phyloP scores from a whole-genome alignment of 2,797 vertebrate genomes.

The Eutrigla gurnardus region DNA sequence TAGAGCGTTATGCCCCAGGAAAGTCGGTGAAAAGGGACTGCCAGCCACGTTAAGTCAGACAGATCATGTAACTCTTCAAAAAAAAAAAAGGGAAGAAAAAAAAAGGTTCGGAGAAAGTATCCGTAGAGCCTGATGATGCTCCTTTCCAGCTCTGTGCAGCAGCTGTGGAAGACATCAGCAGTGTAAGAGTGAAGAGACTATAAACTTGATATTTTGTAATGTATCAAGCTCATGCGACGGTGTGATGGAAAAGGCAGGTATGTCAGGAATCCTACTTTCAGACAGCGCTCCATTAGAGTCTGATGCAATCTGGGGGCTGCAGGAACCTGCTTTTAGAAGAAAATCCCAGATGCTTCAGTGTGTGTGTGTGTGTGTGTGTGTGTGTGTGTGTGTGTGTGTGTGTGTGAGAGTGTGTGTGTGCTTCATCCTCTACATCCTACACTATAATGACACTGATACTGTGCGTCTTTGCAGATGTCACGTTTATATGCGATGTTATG shows the following conservation, averaged over 20 bases:
- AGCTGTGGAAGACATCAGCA: slow-evolving; percentile 76
- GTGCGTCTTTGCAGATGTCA: slow-evolving; percentile 66
- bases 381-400: slow-evolving; percentile 23
- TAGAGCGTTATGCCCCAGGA: slow-evolving; percentile 48
- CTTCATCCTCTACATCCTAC: slow-evolving; percentile 69
- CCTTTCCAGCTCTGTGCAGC: slow-evolving; percentile 42
- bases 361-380: slow-evolving; percentile 20
- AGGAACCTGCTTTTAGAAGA: slow-evolving; percentile 53
- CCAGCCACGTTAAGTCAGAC: slow-evolving; percentile 45
- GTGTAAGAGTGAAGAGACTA: slow-evolving; percentile 67
- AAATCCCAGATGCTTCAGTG: slow-evolving; percentile 71
- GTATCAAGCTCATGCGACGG: slow-evolving; percentile 70
- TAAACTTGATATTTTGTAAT: slow-evolving; percentile 78
- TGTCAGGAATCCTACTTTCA: slow-evolving; percentile 79
- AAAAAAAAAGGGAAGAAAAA: background rate
- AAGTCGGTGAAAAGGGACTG: slow-evolving; percentile 36
- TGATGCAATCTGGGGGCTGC: slow-evolving; percentile 69
- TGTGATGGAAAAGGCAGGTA: slow-evolving; percentile 83
- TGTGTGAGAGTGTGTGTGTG: slow-evolving; percentile 21
- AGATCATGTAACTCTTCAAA: slow-evolving; percentile 50
- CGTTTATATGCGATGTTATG: slow-evolving; percentile 64
- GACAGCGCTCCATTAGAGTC: slow-evolving; percentile 66
- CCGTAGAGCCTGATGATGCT: slow-evolving; percentile 51
- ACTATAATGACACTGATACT: slow-evolving; percentile 67
- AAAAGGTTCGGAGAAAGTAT: slow-evolving; percentile 37